phyloP scores from a whole-genome alignment of 2,888 invertebrate genomes.

The Theretra japonica region DNA sequence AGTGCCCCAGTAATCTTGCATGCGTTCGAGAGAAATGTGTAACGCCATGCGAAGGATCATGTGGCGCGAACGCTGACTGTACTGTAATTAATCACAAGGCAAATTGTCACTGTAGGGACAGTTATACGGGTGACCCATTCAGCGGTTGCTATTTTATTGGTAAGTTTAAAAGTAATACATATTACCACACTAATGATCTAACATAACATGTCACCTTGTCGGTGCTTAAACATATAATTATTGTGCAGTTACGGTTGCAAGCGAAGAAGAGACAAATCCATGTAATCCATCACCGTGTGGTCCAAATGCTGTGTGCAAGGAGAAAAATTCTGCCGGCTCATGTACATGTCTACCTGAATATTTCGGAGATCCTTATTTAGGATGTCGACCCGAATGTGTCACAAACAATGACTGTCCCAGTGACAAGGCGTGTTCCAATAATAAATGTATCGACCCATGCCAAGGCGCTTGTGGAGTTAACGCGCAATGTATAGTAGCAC shows the following conservation, averaged over 20 bases:
- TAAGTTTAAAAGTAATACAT: slow-evolving; percentile 49
- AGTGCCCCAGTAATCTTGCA: slow-evolving; percentile 93
- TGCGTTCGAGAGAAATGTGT: slow-evolving; percentile 92
- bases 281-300: slow-evolving; percentile 95
- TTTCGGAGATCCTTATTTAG: slow-evolving; percentile 94
- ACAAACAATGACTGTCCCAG: slow-evolving; percentile 91
- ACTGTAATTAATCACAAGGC: slow-evolving; percentile 93
- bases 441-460: slow-evolving; percentile 94
- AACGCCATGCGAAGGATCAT: slow-evolving; percentile 94
- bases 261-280: slow-evolving; percentile 88
- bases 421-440: slow-evolving; percentile 91
- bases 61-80: slow-evolving; percentile 91
- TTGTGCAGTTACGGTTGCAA: slow-evolving; percentile 81
- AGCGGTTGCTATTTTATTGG: slow-evolving; percentile 87
- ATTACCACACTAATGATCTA: neutral
- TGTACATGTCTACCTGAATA: slow-evolving; percentile 93
- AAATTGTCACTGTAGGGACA: slow-evolving; percentile 91
- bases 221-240: slow-evolving; percentile 29
- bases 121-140: slow-evolving; percentile 94
- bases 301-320: slow-evolving; percentile 92
- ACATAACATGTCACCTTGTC: neutral
- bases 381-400: slow-evolving; percentile 94
- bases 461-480: slow-evolving; percentile 92
- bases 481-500: slow-evolving; percentile 91
- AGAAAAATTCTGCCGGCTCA: slow-evolving; percentile 92